A percentile compares a stretch with the other conserved stretches of the same genome.
Conservation (phyloP, 2,888 invertebrate species). For the Laspeyria flexula region DNA sequence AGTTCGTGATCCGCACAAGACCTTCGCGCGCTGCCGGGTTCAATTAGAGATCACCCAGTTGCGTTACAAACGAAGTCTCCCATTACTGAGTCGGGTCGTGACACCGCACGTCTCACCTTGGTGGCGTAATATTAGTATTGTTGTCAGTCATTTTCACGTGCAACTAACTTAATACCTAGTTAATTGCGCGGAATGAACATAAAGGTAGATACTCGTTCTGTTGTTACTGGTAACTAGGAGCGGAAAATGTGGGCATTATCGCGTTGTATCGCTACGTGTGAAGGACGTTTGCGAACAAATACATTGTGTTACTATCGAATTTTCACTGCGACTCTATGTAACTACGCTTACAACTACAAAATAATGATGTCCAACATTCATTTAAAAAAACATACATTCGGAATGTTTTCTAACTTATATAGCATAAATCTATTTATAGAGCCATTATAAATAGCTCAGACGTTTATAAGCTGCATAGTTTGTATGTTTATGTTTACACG, state of each 20-base stretch:
- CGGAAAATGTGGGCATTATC: conserved; percentile 69
- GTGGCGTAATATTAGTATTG: conserved; percentile 72
- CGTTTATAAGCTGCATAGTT: too few species aligned
- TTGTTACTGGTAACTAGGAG: conserved; percentile 45
- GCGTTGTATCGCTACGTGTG: conserved; percentile 55
- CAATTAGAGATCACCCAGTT: conserved; percentile 71
- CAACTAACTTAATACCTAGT: conserved; percentile 54
- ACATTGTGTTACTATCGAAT: conserved; percentile 44
- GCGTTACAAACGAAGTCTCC: conserved; percentile 64
- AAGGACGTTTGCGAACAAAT: conserved; percentile 57
- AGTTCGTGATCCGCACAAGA: conserved; percentile 56
- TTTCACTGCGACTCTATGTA: conserved; percentile 27
- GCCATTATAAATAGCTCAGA: too few species aligned
- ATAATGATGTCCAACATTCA: neutral
- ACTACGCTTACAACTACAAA: neutral
- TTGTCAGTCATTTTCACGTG: conserved; percentile 67
- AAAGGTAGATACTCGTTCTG: conserved; percentile 41
- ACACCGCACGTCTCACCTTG: conserved; percentile 65
- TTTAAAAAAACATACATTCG: too few species aligned
- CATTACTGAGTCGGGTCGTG: conserved; percentile 68
- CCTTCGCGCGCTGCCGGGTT: conserved; percentile 69
- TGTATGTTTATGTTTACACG: too few species aligned
- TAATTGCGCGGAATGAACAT: conserved; percentile 65
- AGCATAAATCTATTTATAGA: too few species aligned
- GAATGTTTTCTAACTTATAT: too few species aligned